These are phyloP conservation scores for Fabriciana adippe DNA, from an alignment of 2,888 invertebrate genomes.

Conservation along the genomic window DNA sequence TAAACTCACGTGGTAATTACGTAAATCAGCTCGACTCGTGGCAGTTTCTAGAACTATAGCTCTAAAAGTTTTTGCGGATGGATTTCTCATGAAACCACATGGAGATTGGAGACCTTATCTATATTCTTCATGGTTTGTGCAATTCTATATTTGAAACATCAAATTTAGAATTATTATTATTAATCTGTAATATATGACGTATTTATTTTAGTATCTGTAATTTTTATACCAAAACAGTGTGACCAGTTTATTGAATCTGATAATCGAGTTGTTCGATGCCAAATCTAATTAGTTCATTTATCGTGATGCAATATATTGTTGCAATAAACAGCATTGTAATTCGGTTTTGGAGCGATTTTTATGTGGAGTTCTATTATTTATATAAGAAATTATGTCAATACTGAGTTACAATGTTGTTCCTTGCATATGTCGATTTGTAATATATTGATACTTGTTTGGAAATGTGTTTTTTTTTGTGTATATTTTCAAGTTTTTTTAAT, in stretches of 20 bases:
- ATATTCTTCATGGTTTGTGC: slow-evolving; percentile 5
- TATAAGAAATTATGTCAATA: too few relatives aligned
- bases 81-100: too few relatives aligned
- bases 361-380: too few relatives aligned
- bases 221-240: slow-evolving; percentile 69
- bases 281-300: neutral
- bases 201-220: slow-evolving; percentile 25
- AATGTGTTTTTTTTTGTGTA: neutral
- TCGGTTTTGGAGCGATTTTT: slow-evolving; percentile 1
- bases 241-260: slow-evolving; percentile 55
- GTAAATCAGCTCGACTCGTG: too few relatives aligned
- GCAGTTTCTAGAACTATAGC: too few relatives aligned
- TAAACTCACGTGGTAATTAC: too few relatives aligned
- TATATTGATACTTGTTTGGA: slow-evolving; percentile 44
- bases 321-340: neutral
- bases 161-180: slow-evolving; percentile 22
- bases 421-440: slow-evolving; percentile 5
- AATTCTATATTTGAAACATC: slow-evolving; percentile 38
- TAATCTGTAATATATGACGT: slow-evolving; percentile 19
- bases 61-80: too few relatives aligned
- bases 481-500: neutral
- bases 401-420: too few relatives aligned
- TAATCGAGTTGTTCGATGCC: neutral
- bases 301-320: slow-evolving; percentile 3
- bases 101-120: too few relatives aligned